phyloP scores from a whole-genome alignment of 64 coral and sea anemone species.

The Exaiptasia diaphana region DNA sequence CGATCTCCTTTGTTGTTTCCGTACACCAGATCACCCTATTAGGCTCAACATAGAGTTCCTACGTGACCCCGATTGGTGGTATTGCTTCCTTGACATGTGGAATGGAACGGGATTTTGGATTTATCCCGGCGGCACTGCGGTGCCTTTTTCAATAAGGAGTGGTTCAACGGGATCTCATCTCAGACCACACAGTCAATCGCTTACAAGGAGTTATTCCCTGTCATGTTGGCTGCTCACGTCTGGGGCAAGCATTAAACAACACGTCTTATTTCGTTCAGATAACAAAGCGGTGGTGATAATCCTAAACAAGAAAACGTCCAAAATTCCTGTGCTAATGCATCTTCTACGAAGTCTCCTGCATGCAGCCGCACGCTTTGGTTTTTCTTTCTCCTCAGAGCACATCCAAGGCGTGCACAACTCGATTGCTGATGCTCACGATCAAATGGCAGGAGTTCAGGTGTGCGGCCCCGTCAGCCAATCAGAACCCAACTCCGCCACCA shows the following conservation, averaged over 20 bases:
- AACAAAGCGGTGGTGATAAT: not conserved
- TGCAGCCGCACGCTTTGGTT: not conserved
- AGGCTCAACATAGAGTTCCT: too few relatives aligned
- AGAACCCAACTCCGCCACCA: not conserved
- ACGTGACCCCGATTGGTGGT: too few relatives aligned
- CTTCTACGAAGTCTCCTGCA: not conserved
- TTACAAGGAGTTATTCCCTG: constrained; percentile 54
- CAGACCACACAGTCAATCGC: constrained; percentile 19
- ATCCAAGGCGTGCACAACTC: not conserved
- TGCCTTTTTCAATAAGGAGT: constrained; percentile 8
- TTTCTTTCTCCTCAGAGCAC: not conserved
- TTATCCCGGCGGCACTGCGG: too few relatives aligned
- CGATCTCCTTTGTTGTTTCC: too few relatives aligned
- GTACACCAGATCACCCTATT: too few relatives aligned
- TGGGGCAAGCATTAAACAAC: not conserved
- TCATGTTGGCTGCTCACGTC: constrained; percentile 34
- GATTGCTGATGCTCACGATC: not conserved
- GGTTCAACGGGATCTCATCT: constrained; percentile 7
- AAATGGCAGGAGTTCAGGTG: not conserved
- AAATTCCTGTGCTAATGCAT: not conserved
- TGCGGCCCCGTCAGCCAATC: not conserved
- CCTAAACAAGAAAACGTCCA: not conserved
- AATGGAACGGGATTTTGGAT: too few relatives aligned
- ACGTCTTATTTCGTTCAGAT: not conserved
- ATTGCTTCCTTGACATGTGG: too few relatives aligned